Evolutionary conservation across 2,888 invertebrate species (phyloP).

Genomic region (Drosophila ezoana): DNA sequence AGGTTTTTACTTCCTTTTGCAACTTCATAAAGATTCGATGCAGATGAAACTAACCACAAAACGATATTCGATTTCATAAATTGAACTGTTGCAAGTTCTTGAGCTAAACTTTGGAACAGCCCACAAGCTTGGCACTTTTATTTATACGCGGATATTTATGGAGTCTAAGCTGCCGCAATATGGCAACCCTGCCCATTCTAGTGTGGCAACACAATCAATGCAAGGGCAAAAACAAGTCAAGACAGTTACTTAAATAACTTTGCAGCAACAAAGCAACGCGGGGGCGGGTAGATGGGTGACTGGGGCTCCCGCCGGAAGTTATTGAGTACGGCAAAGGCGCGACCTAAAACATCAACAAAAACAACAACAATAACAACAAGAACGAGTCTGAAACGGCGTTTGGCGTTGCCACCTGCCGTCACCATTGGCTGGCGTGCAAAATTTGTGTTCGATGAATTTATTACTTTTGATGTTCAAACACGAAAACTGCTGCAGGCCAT

Average conservation of each 20-base stretch:
- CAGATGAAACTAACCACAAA: conserved; percentile 32
- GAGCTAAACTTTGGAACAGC: conserved; percentile 14
- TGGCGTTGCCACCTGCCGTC: conserved; percentile 45
- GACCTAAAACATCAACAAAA: conserved; percentile 62
- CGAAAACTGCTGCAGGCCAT: conserved; percentile 80
- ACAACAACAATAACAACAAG: conserved; percentile 23
- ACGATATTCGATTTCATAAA: conserved; percentile 19
- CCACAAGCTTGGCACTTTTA: conserved; percentile 19
- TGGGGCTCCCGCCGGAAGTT: conserved; percentile 70
- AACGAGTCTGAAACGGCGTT: conserved; percentile 3
- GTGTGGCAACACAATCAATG: conserved; percentile 57
- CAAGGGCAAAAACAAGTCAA: conserved; percentile 63
- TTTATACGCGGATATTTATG: conserved; percentile 33
- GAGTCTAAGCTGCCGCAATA: conserved; percentile 4
- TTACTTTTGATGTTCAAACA: conserved; percentile 79
- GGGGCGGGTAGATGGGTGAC: conserved; percentile 17
- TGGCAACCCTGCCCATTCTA: neutral
- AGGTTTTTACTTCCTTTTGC: no score
- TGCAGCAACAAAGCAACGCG: conserved; percentile 16
- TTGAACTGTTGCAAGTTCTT: conserved; percentile 11
- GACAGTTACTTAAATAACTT: conserved; percentile 72
- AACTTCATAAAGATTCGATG: neutral
- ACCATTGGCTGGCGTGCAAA: conserved; percentile 40
- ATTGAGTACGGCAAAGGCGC: conserved; percentile 73
- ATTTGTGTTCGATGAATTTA: conserved; percentile 83